A percentile compares a stretch with the other conserved stretches of the same genome.
These are phyloP conservation scores for Melanargia galathea DNA, from an alignment of 2,888 invertebrate genomes.

Conservation along the genomic window DNA sequence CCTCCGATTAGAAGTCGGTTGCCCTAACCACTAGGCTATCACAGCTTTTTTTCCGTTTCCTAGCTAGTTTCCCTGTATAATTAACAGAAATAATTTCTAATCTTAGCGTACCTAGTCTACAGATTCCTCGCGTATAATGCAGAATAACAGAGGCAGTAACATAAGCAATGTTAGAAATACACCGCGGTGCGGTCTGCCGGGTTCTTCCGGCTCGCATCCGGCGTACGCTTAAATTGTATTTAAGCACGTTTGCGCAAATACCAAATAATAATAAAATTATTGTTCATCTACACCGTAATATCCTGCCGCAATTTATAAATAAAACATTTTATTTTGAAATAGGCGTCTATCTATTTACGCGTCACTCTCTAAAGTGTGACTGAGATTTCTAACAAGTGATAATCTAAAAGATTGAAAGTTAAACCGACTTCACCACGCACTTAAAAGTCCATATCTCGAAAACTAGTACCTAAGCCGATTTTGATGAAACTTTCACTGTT, in stretches of 20 bases:
- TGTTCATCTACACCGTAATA: not conserved
- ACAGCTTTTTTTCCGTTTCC: too few species aligned
- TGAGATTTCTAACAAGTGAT: too few species aligned
- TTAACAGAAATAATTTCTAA: constrained; percentile 8
- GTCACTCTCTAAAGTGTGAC: too few species aligned
- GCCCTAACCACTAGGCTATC: too few species aligned
- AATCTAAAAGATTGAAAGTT: too few species aligned
- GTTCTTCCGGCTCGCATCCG: constrained; percentile 25
- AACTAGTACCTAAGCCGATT: too few species aligned
- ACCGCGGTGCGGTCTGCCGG: constrained; percentile 16
- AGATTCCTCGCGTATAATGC: constrained; percentile 2
- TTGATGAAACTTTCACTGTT: too few species aligned
- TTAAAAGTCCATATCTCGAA: too few species aligned
- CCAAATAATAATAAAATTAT: constrained; percentile 9
- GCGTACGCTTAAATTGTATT: constrained; percentile 11
- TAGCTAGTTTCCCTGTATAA: not conserved
- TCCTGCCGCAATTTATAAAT: not conserved
- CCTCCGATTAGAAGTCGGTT: too few species aligned
- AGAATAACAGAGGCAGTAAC: constrained; percentile 10
- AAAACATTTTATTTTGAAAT: too few species aligned
- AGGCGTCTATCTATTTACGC: too few species aligned
- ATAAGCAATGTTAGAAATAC: constrained; percentile 10
- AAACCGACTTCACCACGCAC: too few species aligned
- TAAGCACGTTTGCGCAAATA: constrained; percentile 1
- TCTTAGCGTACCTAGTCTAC: not conserved